A percentile compares a stretch with the other conserved stretches of the same genome.
These are phyloP conservation scores for Talpa occidentalis DNA, from an alignment of 2,113 vertebrate genomes.

Conservation along the genomic window DNA sequence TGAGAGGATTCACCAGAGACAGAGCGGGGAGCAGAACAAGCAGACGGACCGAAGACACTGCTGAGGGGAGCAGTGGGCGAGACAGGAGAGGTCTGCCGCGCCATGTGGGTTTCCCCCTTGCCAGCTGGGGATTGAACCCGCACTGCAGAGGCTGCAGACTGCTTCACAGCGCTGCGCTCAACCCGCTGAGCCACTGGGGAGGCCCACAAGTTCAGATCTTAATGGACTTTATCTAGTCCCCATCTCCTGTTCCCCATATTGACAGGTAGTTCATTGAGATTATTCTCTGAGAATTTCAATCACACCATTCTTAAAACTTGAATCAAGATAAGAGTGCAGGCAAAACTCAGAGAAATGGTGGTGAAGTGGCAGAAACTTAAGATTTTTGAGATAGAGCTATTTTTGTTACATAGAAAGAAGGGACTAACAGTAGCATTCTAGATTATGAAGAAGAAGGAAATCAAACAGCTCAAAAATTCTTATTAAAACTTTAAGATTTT, in stretches of 20 bases:
- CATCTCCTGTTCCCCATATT: background rate
- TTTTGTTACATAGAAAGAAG: background rate
- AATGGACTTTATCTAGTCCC: background rate
- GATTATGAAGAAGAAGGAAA: slow-evolving; percentile 2
- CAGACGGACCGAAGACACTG: no score
- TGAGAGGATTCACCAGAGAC: no score
- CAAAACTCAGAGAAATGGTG: background rate
- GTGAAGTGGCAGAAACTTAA: background rate
- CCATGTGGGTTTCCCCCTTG: no score
- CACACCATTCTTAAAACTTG: background rate
- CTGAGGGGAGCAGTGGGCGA: no score
- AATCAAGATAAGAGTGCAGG: slow-evolving; percentile 15
- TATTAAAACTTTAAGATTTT: background rate
- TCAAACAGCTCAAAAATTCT: background rate
- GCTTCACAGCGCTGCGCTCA: no score
- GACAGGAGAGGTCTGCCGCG: no score
- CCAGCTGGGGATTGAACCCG: no score
- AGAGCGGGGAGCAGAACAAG: no score
- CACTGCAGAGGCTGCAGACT: no score
- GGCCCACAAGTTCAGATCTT: background rate
- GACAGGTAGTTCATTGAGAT: slow-evolving; percentile 10
- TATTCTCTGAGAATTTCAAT: background rate
- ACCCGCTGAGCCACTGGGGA: no score
- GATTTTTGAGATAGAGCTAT: slow-evolving; percentile 1
- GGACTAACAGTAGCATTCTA: background rate